phyloP scores from a whole-genome alignment of 2,888 invertebrate species.

The Rhagium mordax region DNA sequence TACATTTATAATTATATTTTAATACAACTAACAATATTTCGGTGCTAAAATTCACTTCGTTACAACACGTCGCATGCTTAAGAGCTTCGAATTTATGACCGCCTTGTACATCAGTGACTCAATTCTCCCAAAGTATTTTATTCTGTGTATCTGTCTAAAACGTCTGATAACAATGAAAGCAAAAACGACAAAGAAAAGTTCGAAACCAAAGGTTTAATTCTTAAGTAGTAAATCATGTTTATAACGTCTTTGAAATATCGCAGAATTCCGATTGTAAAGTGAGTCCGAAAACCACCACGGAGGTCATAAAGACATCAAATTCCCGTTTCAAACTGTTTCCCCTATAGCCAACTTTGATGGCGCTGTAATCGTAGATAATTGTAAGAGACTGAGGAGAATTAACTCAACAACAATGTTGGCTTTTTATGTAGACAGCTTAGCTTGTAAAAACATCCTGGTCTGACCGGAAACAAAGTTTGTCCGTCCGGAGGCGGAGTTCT shows the following conservation, averaged over 20 bases:
- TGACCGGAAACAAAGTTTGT: slow-evolving; percentile 65
- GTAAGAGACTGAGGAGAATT: slow-evolving; percentile 64
- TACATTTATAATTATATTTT: no score
- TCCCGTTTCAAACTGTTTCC: slow-evolving; percentile 55
- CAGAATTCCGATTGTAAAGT: slow-evolving; percentile 36
- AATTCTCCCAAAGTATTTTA: no score
- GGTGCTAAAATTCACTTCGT: no score
- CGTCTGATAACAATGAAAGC: not conserved
- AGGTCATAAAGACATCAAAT: slow-evolving; percentile 65
- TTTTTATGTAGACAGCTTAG: slow-evolving; percentile 66
- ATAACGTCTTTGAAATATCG: slow-evolving; percentile 30
- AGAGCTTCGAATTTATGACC: no score
- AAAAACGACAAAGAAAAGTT: slow-evolving; percentile 3
- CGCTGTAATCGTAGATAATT: slow-evolving; percentile 69
- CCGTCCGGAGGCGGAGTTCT: slow-evolving; percentile 59
- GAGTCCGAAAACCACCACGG: slow-evolving; percentile 58
- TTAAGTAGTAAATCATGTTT: slow-evolving; percentile 33
- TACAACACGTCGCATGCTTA: no score
- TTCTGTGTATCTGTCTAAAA: not conserved
- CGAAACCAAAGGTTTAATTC: slow-evolving; percentile 5
- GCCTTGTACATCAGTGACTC: no score
- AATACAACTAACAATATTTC: no score
- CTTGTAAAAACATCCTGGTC: slow-evolving; percentile 65
- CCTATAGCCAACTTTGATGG: slow-evolving; percentile 64
- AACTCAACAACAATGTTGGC: slow-evolving; percentile 68